Percentiles rank a stretch among this genome's conserved stretches.
phyloP scores from a whole-genome alignment of 2,888 invertebrate genomes.

The Ectropis crepuscularia region DNA sequence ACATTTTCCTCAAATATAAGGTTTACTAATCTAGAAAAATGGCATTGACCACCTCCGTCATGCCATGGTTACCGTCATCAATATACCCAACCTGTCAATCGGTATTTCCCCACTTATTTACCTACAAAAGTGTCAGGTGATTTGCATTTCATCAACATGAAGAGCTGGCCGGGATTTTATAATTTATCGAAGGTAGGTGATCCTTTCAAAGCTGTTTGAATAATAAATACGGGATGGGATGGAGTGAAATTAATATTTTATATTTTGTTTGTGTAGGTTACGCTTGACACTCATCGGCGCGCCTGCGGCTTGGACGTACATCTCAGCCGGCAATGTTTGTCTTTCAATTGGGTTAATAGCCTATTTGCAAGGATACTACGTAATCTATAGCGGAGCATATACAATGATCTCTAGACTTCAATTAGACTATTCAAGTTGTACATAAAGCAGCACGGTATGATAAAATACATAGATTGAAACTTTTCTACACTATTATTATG shows the following conservation, averaged over 20 bases:
- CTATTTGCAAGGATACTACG: not conserved
- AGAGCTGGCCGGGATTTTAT: constrained; percentile 59
- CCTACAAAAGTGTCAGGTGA: constrained; percentile 49
- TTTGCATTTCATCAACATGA: constrained; percentile 66
- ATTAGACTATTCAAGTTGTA: too few relatives aligned
- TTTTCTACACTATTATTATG: too few relatives aligned
- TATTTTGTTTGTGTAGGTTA: constrained; percentile 46
- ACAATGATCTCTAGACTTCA: too few relatives aligned
- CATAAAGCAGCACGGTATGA: too few relatives aligned
- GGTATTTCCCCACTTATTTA: constrained; percentile 28
- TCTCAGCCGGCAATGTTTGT: constrained; percentile 1
- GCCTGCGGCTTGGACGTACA: constrained; percentile 6
- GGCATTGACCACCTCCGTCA: not conserved
- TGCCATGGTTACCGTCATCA: constrained; percentile 13
- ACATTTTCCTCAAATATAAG: too few relatives aligned
- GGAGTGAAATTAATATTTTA: constrained; percentile 60
- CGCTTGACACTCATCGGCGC: constrained; percentile 29
- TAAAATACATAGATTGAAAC: too few relatives aligned
- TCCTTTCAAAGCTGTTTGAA: constrained; percentile 63
- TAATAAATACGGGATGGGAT: constrained; percentile 59
- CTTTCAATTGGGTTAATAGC: not conserved
- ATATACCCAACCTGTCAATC: constrained; percentile 24
- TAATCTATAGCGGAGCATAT: not conserved
- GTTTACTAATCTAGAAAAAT: too few relatives aligned
- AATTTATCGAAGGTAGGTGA: constrained; percentile 66